Conservation (phyloP, 2,797 vertebrate species). For the Enteromius fasciolatus region DNA sequence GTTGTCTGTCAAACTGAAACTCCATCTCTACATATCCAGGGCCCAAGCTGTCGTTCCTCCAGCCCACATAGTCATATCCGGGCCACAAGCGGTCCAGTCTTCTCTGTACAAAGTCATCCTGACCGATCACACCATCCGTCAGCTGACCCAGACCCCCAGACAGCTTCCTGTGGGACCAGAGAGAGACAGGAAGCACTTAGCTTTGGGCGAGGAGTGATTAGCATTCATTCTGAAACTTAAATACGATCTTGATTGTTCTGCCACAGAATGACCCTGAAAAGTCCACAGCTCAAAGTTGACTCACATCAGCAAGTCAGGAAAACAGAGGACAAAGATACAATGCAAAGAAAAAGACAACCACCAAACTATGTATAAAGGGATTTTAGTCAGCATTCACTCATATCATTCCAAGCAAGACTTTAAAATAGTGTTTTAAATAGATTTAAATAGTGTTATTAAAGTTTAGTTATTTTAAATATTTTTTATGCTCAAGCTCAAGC, state of each 20-base stretch:
- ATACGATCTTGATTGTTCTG: conserved; percentile 36
- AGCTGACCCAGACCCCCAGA: conserved; percentile 82
- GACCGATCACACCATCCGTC: conserved; percentile 81
- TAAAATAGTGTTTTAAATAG: neutral
- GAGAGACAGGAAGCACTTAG: conserved; percentile 41
- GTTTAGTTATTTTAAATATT: neutral
- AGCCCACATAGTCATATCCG: conserved; percentile 86
- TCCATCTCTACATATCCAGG: conserved; percentile 80
- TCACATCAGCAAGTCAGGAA: neutral
- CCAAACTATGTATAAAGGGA: neutral
- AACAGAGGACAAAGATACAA: neutral
- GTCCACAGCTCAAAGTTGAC: neutral
- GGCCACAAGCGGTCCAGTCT: conserved; percentile 80
- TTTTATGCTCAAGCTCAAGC: neutral
- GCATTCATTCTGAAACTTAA: conserved; percentile 6
- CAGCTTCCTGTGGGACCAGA: conserved; percentile 73
- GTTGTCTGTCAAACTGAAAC: conserved; percentile 81
- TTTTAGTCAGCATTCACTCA: no score
- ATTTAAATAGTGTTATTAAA: neutral
- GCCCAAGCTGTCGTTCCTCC: conserved; percentile 81
- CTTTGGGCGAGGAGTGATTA: conserved; percentile 27
- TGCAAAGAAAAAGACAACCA: conserved; percentile 6
- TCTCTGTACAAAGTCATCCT: conserved; percentile 79
- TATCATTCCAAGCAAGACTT: fast-evolving
- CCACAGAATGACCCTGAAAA: conserved; percentile 9